Evolutionary conservation across 2,113 vertebrate genomes (phyloP).

Genomic region (Orthochromis malagaraziensis): DNA sequence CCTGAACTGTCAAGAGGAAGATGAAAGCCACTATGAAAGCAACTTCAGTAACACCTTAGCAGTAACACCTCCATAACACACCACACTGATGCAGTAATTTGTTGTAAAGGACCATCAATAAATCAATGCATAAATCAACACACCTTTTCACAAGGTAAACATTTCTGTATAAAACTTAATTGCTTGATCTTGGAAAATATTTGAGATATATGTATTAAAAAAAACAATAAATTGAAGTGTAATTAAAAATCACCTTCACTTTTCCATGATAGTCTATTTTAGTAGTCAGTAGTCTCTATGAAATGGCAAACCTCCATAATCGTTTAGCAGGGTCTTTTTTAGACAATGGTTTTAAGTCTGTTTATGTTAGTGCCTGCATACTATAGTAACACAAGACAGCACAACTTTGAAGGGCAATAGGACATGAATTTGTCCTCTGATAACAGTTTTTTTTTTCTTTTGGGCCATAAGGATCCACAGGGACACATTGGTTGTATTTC

Average conservation of each 20-base stretch:
- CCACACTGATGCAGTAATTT: not conserved
- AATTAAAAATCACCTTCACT: not conserved
- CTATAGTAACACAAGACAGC: not conserved
- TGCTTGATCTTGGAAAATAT: not conserved
- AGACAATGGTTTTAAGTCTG: not conserved
- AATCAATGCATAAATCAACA: not conserved
- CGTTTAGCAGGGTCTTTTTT: slow-evolving; percentile 43
- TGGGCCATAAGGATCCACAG: not conserved
- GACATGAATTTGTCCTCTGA: slow-evolving; percentile 27
- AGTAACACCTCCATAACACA: not conserved
- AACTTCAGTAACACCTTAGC: not conserved
- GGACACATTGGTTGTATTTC: slow-evolving; percentile 59
- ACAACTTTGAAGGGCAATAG: slow-evolving; percentile 15
- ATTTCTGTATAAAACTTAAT: not conserved
- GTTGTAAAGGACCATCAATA: not conserved
- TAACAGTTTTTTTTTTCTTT: slow-evolving; percentile 1
- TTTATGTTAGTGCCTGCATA: slow-evolving; percentile 11
- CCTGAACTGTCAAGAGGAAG: not conserved
- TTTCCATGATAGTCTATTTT: not conserved
- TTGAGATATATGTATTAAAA: not conserved
- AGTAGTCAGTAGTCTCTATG: not conserved
- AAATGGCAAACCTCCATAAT: not conserved
- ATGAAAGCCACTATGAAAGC: not conserved
- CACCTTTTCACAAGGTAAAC: not conserved
- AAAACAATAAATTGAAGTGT: not conserved